Evolutionary conservation across 2,888 invertebrate species (phyloP).

Genomic region (Torymus texanus): DNA sequence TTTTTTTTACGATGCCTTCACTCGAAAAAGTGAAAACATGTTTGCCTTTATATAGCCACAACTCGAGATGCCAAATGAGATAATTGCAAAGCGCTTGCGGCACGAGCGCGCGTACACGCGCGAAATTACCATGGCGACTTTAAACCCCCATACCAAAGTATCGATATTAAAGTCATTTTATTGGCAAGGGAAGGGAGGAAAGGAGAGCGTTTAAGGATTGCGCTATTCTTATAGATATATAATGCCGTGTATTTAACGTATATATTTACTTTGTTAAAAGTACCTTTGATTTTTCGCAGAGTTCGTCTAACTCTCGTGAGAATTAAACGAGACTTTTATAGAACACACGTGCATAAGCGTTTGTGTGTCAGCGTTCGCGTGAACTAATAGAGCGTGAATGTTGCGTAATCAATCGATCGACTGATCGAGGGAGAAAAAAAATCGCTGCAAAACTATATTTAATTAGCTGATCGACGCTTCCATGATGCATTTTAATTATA

Average conservation of each 20-base stretch:
- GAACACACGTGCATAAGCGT: too few relatives aligned
- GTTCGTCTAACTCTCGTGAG: too few relatives aligned
- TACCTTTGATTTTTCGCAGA: too few relatives aligned
- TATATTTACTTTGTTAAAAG: too few relatives aligned
- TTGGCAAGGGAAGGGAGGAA: not conserved
- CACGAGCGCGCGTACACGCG: slow-evolving; percentile 1
- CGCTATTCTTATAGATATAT: too few relatives aligned
- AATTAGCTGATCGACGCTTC: too few relatives aligned
- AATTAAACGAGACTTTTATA: too few relatives aligned
- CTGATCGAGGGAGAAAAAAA: not conserved
- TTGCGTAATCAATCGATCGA: not conserved
- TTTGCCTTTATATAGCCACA: slow-evolving; percentile 22
- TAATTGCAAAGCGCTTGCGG: slow-evolving; percentile 23
- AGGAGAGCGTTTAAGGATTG: too few relatives aligned
- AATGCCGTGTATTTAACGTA: too few relatives aligned
- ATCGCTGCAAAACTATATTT: too few relatives aligned
- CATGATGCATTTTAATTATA: too few relatives aligned
- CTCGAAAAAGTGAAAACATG: slow-evolving; percentile 13
- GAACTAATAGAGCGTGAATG: slow-evolving; percentile 10
- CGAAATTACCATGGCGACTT: slow-evolving; percentile 25
- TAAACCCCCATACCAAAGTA: slow-evolving; percentile 4
- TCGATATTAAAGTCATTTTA: slow-evolving; percentile 21
- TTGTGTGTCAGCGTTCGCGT: too few relatives aligned
- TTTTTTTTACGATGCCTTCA: not conserved
- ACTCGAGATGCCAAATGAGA: slow-evolving; percentile 28